Evolutionary conservation across 2,888 invertebrate species (phyloP).

Genomic region (Drosophila pegasa): DNA sequence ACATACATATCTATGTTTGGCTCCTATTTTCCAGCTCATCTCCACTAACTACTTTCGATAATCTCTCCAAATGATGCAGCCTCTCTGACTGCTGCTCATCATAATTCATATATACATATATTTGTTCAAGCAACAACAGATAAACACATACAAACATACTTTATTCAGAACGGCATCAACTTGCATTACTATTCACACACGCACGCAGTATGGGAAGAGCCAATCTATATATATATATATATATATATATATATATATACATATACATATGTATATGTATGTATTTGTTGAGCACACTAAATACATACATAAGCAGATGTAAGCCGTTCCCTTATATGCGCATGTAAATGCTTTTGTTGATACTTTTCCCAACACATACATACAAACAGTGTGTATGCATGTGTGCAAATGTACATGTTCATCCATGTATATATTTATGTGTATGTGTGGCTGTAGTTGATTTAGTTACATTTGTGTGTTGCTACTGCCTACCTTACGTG

Average conservation of each 20-base stretch:
- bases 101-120: not conserved
- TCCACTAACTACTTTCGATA: not conserved
- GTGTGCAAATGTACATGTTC: not conserved
- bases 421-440: slow-evolving; percentile 5
- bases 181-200: not conserved
- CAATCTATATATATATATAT: not conserved
- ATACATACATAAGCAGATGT: not conserved
- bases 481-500: slow-evolving; percentile 57
- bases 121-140: not conserved
- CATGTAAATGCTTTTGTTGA: slow-evolving; percentile 13
- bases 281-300: no score
- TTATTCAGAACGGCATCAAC: not conserved
- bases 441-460: not conserved
- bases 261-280: not conserved
- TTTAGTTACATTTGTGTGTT: slow-evolving; percentile 11
- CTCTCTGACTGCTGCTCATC: not conserved
- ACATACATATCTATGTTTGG: not conserved
- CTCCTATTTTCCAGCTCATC: not conserved
- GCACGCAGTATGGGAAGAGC: not conserved
- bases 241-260: slow-evolving; percentile 2
- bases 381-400: slow-evolving; percentile 2
- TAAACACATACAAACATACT: not conserved
- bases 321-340: not conserved
- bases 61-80: not conserved
- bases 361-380: not conserved